Conservation (phyloP, 1,140 invertebrate species). For the Palaemon carinicauda region DNA sequence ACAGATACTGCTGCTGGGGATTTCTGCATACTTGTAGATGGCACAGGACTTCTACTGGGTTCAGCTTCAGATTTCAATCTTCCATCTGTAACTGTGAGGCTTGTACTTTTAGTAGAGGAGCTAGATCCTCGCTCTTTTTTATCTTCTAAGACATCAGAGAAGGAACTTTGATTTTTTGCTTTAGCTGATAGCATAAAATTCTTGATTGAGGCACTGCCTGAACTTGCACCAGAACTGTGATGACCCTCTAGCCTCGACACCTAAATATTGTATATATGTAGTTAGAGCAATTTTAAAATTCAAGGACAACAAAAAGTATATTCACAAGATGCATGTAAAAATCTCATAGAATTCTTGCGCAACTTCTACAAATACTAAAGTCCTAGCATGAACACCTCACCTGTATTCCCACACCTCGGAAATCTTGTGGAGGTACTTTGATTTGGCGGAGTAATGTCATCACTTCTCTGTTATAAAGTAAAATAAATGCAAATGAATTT, state of each 20-base stretch:
- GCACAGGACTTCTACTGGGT: neutral
- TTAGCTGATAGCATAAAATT: constrained; percentile 37
- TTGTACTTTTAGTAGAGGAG: neutral
- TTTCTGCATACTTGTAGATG: neutral
- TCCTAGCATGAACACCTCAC: neutral
- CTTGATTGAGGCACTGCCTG: constrained; percentile 19
- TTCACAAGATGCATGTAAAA: neutral
- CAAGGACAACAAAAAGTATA: neutral
- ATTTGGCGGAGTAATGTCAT: constrained; percentile 42
- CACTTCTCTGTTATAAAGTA: constrained; percentile 33
- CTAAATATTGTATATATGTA: neutral
- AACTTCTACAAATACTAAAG: too few species aligned
- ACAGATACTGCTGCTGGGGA: neutral
- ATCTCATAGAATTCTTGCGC: too few species aligned
- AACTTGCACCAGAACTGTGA: neutral
- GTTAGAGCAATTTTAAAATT: neutral
- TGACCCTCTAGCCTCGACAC: constrained; percentile 48
- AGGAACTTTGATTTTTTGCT: neutral
- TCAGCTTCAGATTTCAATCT: too few species aligned
- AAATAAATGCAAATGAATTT: neutral
- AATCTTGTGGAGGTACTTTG: constrained; percentile 40
- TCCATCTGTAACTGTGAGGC: too few species aligned
- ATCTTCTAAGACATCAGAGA: neutral
- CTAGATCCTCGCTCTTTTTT: too few species aligned
- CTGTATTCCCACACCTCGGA: constrained; percentile 58